Conservation (phyloP, 2,797 vertebrate genomes). For the Muraenolepis orangiensis region DNA sequence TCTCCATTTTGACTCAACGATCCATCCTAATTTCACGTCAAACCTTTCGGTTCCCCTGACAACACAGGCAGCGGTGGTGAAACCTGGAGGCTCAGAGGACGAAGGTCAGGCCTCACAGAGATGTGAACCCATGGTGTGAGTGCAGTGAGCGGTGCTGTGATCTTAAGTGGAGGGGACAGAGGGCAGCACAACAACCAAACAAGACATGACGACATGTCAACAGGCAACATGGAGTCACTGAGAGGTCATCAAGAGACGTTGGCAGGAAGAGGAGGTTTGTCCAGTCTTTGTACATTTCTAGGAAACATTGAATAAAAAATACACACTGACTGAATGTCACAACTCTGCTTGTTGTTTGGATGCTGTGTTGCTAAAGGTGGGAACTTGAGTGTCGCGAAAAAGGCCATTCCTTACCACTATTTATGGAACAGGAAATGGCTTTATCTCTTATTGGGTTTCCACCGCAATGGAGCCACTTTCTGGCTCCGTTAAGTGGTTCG, state of each 20-base stretch:
- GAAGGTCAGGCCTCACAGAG: background rate
- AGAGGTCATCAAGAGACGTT: background rate
- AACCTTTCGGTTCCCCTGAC: background rate
- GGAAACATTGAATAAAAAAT: background rate
- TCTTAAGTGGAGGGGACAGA: background rate
- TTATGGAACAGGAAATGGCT: background rate
- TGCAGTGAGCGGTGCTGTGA: background rate
- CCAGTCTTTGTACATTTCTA: background rate
- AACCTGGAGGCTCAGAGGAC: background rate
- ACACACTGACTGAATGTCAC: background rate
- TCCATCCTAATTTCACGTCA: background rate
- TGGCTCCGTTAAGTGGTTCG: too few species aligned
- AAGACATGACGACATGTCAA: background rate
- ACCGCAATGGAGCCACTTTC: too few species aligned
- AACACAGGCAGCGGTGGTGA: background rate
- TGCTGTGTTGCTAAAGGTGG: background rate
- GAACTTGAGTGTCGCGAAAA: background rate
- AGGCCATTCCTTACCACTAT: background rate
- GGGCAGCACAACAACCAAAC: too few species aligned
- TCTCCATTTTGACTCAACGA: background rate
- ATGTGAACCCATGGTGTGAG: background rate
- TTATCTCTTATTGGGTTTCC: too few species aligned
- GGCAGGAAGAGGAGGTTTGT: background rate
- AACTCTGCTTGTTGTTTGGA: background rate
- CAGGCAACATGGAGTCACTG: background rate